These are phyloP conservation scores for Sternotherus odoratus DNA, from an alignment of 2,797 vertebrate species.

Conservation along the genomic window DNA sequence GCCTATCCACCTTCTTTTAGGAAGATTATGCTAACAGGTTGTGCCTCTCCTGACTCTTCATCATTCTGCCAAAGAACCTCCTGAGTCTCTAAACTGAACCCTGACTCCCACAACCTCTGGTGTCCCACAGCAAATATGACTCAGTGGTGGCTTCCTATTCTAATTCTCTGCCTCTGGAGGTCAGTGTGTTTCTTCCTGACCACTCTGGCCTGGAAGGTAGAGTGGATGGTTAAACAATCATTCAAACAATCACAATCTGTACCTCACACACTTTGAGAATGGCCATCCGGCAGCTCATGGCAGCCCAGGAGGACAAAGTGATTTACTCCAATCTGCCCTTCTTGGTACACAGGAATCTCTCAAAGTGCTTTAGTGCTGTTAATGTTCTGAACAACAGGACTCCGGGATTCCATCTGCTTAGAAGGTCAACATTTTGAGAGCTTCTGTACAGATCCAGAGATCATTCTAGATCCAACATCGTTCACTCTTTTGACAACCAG, in stretches of 20 bases:
- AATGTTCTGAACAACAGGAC: not conserved
- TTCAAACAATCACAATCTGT: too few species aligned
- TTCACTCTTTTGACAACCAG: not conserved
- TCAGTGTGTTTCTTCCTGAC: too few species aligned
- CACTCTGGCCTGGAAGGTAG: too few species aligned
- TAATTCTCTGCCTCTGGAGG: not conserved
- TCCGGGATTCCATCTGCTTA: not conserved
- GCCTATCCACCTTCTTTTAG: not conserved
- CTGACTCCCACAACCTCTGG: not conserved
- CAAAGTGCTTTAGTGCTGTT: not conserved
- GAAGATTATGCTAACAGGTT: not conserved
- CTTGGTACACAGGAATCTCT: not conserved
- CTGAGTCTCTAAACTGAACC: not conserved
- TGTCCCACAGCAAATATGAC: not conserved
- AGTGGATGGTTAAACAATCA: too few species aligned
- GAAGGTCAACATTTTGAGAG: not conserved
- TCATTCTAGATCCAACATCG: not conserved
- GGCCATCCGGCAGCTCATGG: too few species aligned
- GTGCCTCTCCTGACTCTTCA: not conserved
- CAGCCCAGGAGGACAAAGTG: too few species aligned
- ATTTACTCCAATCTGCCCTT: not conserved
- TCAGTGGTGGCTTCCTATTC: not conserved
- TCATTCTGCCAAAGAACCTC: not conserved
- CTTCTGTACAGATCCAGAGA: not conserved
- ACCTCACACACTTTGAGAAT: too few species aligned